These are phyloP conservation scores for Drosophila cracens DNA, from an alignment of 2,888 invertebrate species.

Conservation along the genomic window DNA sequence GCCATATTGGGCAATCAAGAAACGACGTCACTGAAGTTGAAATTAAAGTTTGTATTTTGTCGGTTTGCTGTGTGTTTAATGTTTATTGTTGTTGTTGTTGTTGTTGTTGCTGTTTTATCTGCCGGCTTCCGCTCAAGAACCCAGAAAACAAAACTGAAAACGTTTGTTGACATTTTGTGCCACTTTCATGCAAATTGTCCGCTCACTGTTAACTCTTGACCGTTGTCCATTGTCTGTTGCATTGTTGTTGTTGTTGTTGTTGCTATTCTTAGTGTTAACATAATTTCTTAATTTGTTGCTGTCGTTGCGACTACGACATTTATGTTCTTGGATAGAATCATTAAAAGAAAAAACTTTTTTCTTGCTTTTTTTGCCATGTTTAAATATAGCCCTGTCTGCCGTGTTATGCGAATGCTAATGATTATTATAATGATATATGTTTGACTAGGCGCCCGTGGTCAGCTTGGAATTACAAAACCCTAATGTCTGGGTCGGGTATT, in stretches of 20 bases:
- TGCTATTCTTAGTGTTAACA: constrained; percentile 55
- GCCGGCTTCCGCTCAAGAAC: constrained; percentile 68
- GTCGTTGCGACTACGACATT: constrained; percentile 39
- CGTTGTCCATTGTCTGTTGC: constrained; percentile 15
- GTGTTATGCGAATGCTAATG: constrained; percentile 24
- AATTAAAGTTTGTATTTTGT: constrained; percentile 45
- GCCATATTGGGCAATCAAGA: constrained; percentile 68
- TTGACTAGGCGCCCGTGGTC: not conserved
- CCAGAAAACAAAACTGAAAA: constrained; percentile 51
- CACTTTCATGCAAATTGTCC: constrained; percentile 79
- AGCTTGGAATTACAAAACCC: not conserved
- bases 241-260: constrained; percentile 12
- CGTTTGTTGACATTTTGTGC: constrained; percentile 63
- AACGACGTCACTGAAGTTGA: constrained; percentile 39
- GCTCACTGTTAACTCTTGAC: constrained; percentile 50
- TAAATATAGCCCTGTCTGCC: constrained; percentile 16
- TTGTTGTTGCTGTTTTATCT: constrained; percentile 45
- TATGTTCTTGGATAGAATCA: constrained; percentile 44
- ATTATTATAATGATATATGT: constrained; percentile 3
- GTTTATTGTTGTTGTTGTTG: constrained; percentile 23
- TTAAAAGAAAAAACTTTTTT: constrained; percentile 34
- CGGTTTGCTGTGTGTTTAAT: constrained; percentile 11
- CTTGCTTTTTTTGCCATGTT: constrained; percentile 1
- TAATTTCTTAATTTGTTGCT: constrained; percentile 66
- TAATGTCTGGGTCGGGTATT: not conserved